Base-by-base conservation (phyloP, 2,888 invertebrate genomes). In the Thelaira solivaga region DNA sequence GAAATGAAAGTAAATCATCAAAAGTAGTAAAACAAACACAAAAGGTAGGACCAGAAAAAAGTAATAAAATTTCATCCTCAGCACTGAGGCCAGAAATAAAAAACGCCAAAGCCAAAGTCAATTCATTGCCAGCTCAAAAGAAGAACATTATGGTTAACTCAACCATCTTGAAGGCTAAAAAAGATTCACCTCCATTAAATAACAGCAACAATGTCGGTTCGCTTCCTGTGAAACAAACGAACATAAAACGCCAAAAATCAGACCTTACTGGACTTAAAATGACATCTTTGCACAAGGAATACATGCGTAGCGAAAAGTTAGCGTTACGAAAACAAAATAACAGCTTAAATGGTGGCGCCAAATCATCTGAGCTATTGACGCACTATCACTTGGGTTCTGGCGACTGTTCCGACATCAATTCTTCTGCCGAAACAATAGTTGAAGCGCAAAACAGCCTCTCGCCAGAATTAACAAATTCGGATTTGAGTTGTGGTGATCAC, bases 201-300 rank as follows among this genome's bases (percentile, higher is more conserved):
- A 36, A 51, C 11, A 67, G 18, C 24, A 67, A 36, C 4, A 43
- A 13, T 1, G 11, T 41, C 1, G 6, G 64, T 10, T 5, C 75
- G 1, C 18, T 76, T 1, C 79, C 79, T 6, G 82, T 74, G 18
- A 85, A 86, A 18, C 83, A 86, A 39, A 83, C 85, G 1, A 83
- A 82, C 6, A 88, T 88, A 5, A 89, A 89, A 73, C 83, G 92
- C 1, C 92, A 92, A 82, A 92, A 92, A 82, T 92, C 92, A 0
- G 92, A 92, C 81, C 90, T 92, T 0, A 92, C 92, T 0, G 92
- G 92, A 0, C 84, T 92, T 0, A 92, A 90, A 85, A 91, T 89
- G 81, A 89, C 87, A 1, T 88, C 88, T 0, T 69, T 89, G 45
- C 88, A 88, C 75, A 89, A 88, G 80, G 89, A 89, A 71, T 89